Percentiles rank a stretch among this genome's conserved stretches.
These are phyloP conservation scores for Parazoanthus darwini DNA, from an alignment of 92 coral and sea anemone genomes.

Conservation along the genomic window DNA sequence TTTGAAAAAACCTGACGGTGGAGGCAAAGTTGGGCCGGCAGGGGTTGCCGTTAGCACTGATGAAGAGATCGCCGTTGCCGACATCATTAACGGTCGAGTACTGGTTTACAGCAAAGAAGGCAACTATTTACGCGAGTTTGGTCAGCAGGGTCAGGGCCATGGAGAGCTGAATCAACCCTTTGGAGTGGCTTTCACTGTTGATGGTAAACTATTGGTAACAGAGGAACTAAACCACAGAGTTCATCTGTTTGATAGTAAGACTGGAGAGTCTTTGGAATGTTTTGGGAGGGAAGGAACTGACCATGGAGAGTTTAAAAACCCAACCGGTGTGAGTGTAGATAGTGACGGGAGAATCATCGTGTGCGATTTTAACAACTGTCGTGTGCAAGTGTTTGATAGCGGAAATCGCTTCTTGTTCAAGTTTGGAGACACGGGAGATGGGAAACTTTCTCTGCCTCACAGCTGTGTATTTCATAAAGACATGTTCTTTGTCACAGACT, in stretches of 20 bases:
- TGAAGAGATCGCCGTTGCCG: conserved; percentile 17
- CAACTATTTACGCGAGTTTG: not conserved
- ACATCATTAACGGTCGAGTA: not conserved
- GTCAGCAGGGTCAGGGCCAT: not conserved
- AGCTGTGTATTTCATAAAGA: not conserved
- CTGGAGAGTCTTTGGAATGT: not conserved
- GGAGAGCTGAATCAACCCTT: not conserved
- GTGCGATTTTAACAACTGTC: not conserved
- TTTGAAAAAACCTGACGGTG: not conserved
- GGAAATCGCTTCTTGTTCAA: not conserved
- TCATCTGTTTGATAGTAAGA: conserved; percentile 21
- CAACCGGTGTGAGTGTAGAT: conserved; percentile 16
- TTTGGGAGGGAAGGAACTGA: conserved; percentile 3
- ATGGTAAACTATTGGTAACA: not conserved
- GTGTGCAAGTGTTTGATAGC: conserved; percentile 9
- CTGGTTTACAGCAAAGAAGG: not conserved
- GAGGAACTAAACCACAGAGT: conserved; percentile 8
- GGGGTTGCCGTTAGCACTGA: conserved; percentile 9
- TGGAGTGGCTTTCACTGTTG: conserved; percentile 9
- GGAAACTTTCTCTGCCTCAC: not conserved
- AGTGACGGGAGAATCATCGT: conserved; percentile 22
- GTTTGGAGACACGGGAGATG: not conserved
- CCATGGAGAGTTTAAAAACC: not conserved
- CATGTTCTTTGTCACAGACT: conserved; percentile 12
- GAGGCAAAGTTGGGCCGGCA: not conserved